Evolutionary conservation across 2,888 invertebrate genomes (phyloP).

Genomic region (Netelia melanura): DNA sequence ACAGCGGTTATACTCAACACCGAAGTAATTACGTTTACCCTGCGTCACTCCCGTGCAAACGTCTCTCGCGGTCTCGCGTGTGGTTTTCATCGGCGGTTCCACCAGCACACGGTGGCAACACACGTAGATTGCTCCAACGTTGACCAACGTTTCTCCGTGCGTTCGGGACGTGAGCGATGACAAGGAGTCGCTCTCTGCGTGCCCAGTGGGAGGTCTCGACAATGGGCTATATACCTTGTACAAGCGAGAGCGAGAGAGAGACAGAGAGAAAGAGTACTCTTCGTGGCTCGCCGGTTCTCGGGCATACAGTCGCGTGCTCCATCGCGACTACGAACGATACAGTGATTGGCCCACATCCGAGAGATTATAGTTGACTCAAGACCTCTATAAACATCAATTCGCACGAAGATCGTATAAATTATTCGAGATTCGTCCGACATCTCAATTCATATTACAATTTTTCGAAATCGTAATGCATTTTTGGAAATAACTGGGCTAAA

Average conservation of each 20-base stretch:
- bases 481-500: background rate
- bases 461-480: too few relatives aligned
- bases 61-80: conserved; percentile 70
- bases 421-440: background rate
- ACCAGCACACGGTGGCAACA: conserved; percentile 72
- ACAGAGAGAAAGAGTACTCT: background rate
- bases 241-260: conserved; percentile 59
- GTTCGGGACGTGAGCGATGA: conserved; percentile 77
- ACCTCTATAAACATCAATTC: background rate
- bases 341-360: conserved; percentile 4
- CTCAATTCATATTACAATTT: too few relatives aligned
- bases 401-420: background rate
- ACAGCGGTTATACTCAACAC: conserved; percentile 63
- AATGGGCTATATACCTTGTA: conserved; percentile 77
- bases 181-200: conserved; percentile 77
- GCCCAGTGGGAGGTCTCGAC: conserved; percentile 80
- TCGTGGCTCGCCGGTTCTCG: conserved; percentile 37
- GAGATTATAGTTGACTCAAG: background rate
- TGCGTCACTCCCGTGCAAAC: conserved; percentile 67
- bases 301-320: conserved; percentile 19
- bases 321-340: background rate
- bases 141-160: conserved; percentile 50
- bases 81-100: conserved; percentile 72
- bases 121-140: conserved; percentile 42
- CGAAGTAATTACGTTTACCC: conserved; percentile 77